Conservation (phyloP, 2,888 invertebrate genomes). For the Callimorpha dominula region DNA sequence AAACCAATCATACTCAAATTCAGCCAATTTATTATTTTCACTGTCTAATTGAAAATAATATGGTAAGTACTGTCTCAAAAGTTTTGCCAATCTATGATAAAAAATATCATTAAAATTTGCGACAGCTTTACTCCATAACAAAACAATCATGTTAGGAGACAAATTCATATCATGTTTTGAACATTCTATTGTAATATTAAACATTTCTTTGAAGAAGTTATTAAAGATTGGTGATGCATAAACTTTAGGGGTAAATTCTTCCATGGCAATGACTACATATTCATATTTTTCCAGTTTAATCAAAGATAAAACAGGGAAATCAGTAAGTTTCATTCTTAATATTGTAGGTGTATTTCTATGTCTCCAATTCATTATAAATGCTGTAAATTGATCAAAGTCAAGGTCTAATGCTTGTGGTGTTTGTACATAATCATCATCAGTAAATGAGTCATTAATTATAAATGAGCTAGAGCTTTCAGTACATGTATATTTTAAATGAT, state of each 20-base stretch:
- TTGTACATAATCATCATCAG: neutral
- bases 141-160: constrained; percentile 59
- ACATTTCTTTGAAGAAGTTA: constrained; percentile 61
- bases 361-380: constrained; percentile 60
- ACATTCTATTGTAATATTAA: constrained; percentile 50
- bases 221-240: constrained; percentile 61
- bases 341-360: constrained; percentile 10
- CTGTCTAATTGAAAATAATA: constrained; percentile 38
- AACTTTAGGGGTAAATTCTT: constrained; percentile 45
- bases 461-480: constrained; percentile 44
- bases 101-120: constrained; percentile 67
- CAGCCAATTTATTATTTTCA: constrained; percentile 34
- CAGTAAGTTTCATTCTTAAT: neutral
- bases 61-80: constrained; percentile 64
- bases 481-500: constrained; percentile 63
- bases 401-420: constrained; percentile 25
- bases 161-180: constrained; percentile 41
- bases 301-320: constrained; percentile 48
- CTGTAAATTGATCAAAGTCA: constrained; percentile 53
- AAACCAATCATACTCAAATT: constrained; percentile 60
- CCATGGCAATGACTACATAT: constrained; percentile 57
- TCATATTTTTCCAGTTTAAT: constrained; percentile 58
- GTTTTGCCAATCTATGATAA: constrained; percentile 58
- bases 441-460: constrained; percentile 2
- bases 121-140: constrained; percentile 68